Conservation (phyloP, 2,113 vertebrate genomes). For the Hassar affinis region DNA sequence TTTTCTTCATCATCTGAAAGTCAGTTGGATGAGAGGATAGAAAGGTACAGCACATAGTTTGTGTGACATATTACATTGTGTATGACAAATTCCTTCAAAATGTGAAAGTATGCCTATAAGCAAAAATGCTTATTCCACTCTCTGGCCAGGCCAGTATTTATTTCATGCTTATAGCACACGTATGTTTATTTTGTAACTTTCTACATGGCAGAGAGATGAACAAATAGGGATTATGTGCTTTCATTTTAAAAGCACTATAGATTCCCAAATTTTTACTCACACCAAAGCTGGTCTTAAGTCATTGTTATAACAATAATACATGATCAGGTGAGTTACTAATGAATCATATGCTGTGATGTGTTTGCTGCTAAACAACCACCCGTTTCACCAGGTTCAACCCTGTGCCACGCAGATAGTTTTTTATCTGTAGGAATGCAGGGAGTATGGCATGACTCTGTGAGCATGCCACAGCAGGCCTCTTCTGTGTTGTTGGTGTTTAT, state of each 20-base stretch:
- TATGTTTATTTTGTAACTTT: not conserved
- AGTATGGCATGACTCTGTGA: constrained; percentile 24
- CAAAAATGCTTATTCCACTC: not conserved
- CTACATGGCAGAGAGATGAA: not conserved
- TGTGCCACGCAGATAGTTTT: constrained; percentile 19
- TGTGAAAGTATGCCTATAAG: not conserved
- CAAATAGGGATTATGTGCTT: not conserved
- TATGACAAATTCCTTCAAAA: not conserved
- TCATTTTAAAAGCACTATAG: not conserved
- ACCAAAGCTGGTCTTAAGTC: not conserved
- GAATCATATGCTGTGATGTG: constrained; percentile 3
- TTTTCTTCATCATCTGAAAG: no score
- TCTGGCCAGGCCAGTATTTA: not conserved
- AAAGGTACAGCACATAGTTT: not conserved
- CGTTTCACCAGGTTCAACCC: constrained; percentile 18
- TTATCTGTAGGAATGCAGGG: constrained; percentile 39
- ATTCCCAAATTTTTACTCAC: not conserved
- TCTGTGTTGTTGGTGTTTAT: not conserved
- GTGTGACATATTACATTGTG: not conserved
- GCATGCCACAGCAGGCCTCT: constrained; percentile 27
- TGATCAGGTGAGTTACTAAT: not conserved
- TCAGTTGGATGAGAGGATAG: no score
- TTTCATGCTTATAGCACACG: not conserved
- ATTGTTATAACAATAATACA: not conserved
- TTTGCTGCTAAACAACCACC: not conserved